Conservation (phyloP, 2,888 invertebrate species). For the Ormyrus pomaceus region DNA sequence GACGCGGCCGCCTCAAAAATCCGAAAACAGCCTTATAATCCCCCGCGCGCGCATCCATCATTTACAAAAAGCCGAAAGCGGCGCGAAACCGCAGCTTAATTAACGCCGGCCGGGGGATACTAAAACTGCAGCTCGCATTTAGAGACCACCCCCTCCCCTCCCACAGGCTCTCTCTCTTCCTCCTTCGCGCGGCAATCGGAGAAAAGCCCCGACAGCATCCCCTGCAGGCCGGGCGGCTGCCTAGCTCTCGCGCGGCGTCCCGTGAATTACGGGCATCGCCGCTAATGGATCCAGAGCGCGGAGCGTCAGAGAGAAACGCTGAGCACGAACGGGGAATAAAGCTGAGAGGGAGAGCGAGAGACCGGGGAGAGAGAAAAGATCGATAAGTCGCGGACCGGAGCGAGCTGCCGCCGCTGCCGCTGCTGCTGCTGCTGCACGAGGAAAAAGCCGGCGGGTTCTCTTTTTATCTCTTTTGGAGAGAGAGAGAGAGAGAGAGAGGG, state of each 20-base stretch:
- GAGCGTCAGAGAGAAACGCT: background rate
- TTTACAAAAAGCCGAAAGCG: too few species aligned
- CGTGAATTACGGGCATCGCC: slow-evolving; percentile 54
- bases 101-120: too few species aligned
- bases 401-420: background rate
- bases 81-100: too few species aligned
- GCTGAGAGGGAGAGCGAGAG: slow-evolving; percentile 2
- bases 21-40: too few species aligned
- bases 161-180: background rate
- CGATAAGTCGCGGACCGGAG: slow-evolving; percentile 48
- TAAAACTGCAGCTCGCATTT: too few species aligned
- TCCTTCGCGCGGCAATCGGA: slow-evolving; percentile 13
- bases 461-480: too few species aligned
- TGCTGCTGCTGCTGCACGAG: slow-evolving; percentile 1
- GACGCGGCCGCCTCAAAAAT: too few species aligned
- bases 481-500: too few species aligned
- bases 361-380: slow-evolving; percentile 39
- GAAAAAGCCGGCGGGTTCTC: too few species aligned
- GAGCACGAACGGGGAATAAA: background rate
- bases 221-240: background rate
- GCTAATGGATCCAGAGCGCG: slow-evolving; percentile 53
- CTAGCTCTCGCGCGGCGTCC: background rate
- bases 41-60: too few species aligned
- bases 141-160: too few species aligned
- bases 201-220: slow-evolving; percentile 18